Evolutionary conservation across 2,888 invertebrate genomes (phyloP).

Genomic region (Aphidoletes aphidimyza): DNA sequence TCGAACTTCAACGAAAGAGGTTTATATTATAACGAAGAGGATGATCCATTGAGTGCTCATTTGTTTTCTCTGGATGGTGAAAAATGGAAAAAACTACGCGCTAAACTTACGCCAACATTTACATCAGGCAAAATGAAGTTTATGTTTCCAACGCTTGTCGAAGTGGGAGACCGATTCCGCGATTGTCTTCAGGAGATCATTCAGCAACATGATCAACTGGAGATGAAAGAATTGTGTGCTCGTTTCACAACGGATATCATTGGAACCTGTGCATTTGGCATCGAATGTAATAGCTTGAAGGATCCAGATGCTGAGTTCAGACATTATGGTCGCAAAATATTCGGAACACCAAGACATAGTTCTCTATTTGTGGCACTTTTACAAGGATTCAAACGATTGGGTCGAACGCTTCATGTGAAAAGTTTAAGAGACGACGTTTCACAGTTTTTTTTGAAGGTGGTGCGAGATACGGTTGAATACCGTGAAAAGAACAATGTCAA

Average conservation of each 20-base stretch:
- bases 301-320: too few relatives aligned
- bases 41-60: slow-evolving; percentile 70
- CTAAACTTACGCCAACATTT: slow-evolving; percentile 72
- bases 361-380: too few relatives aligned
- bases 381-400: neutral
- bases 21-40: slow-evolving; percentile 69
- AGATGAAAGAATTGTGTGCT: slow-evolving; percentile 64
- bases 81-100: slow-evolving; percentile 71
- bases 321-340: too few relatives aligned
- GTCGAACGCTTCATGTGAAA: neutral
- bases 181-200: slow-evolving; percentile 64
- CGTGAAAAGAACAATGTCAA: slow-evolving; percentile 61
- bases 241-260: slow-evolving; percentile 63
- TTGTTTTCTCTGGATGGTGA: slow-evolving; percentile 70
- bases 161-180: slow-evolving; percentile 68
- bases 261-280: slow-evolving; percentile 63
- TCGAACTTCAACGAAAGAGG: slow-evolving; percentile 72
- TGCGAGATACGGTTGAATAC: slow-evolving; percentile 61
- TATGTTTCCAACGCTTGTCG: slow-evolving; percentile 70
- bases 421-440: slow-evolving; percentile 58
- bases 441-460: slow-evolving; percentile 62
- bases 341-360: too few relatives aligned
- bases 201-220: slow-evolving; percentile 63
- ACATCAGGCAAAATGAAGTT: slow-evolving; percentile 71
- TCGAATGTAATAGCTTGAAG: slow-evolving; percentile 60